Evolutionary conservation across 2,113 vertebrate species (phyloP).

Genomic region (Hypocryptadius cinnamomeus): DNA sequence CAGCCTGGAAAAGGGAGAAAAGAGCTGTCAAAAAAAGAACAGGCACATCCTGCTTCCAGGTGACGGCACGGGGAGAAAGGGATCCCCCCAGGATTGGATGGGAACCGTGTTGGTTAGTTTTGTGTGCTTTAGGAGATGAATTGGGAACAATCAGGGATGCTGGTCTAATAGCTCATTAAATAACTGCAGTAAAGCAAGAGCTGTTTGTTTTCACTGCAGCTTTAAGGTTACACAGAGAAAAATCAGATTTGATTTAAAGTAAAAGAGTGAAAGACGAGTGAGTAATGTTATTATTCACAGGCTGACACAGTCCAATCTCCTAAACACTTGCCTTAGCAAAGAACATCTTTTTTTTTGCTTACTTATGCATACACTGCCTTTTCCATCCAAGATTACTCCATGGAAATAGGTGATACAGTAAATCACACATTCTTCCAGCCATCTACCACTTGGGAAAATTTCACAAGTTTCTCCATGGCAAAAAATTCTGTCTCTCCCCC

Average conservation of each 20-base stretch:
- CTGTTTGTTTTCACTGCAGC: not conserved
- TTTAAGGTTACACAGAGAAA: not conserved
- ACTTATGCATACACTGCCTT: not conserved
- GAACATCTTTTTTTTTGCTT: not conserved
- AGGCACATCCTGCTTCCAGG: not conserved
- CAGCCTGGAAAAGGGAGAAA: slow-evolving; percentile 72
- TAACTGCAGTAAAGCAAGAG: not conserved
- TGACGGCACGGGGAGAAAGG: not conserved
- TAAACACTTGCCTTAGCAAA: not conserved
- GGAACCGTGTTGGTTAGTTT: not conserved
- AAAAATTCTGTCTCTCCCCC: not conserved
- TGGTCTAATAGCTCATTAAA: not conserved
- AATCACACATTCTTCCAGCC: not conserved
- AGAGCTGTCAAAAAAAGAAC: not conserved
- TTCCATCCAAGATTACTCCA: not conserved
- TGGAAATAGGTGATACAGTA: not conserved
- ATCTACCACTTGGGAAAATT: not conserved
- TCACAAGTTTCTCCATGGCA: not conserved
- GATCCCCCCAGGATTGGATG: not conserved
- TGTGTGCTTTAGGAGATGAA: not conserved
- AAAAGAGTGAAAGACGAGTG: not conserved
- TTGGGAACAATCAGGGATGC: not conserved
- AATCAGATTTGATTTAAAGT: not conserved
- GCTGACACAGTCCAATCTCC: not conserved
- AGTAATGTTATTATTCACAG: not conserved